Conservation (phyloP, 2,888 invertebrate genomes). For the Syrphus vitripennis region DNA sequence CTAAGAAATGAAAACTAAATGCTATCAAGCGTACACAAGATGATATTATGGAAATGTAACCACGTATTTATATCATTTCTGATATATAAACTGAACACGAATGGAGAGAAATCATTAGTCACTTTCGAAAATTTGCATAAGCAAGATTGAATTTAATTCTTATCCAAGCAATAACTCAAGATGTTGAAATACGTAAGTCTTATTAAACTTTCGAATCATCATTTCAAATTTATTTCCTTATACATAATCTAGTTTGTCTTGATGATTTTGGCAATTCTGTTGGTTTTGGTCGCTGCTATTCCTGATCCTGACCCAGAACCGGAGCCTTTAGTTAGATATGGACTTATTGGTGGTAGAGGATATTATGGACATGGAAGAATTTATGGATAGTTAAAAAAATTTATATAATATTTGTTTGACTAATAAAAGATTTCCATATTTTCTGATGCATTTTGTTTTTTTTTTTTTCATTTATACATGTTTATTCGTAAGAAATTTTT, state of each 20-base stretch:
- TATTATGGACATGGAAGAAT: neutral
- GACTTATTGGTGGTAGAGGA: neutral
- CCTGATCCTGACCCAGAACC: neutral
- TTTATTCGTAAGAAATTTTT: too few species aligned
- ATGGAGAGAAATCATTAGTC: neutral
- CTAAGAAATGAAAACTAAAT: too few species aligned
- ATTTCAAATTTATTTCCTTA: too few species aligned
- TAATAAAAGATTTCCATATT: too few species aligned
- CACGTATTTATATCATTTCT: neutral
- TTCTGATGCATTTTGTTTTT: too few species aligned
- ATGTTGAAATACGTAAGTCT: too few species aligned
- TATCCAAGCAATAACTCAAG: too few species aligned
- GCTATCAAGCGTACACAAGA: neutral
- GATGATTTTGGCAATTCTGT: neutral
- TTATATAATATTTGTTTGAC: too few species aligned
- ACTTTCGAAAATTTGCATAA: neutral
- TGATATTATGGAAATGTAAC: neutral
- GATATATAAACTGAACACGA: neutral
- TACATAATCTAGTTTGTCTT: too few species aligned
- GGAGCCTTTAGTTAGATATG: neutral
- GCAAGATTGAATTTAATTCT: neutral
- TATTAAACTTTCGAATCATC: too few species aligned
- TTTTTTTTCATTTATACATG: too few species aligned
- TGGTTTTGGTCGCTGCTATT: neutral
- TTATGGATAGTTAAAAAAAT: too few species aligned